Base-by-base conservation (phyloP, 2,888 invertebrate species). In the Pseudoips prasinana region DNA sequence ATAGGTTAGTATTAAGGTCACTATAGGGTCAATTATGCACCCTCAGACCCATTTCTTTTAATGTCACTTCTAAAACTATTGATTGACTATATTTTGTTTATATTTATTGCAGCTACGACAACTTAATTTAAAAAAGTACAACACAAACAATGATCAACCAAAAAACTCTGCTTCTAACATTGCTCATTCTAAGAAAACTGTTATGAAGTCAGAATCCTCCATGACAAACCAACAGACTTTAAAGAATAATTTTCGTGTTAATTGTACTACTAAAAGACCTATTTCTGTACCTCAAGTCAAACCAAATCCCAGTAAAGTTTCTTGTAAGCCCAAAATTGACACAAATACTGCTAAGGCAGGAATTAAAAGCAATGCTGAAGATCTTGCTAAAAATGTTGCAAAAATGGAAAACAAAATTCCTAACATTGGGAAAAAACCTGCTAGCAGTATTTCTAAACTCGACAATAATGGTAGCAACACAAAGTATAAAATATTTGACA, bases 51-150 rank as follows among this genome's bases (percentile, higher is more conserved):
- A n/a, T n/a, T n/a, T n/a, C n/a, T n/a, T n/a, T n/a, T n/a, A n/a
- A n/a, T n/a, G n/a, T n/a, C n/a, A n/a, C n/a, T n/a, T n/a, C n/a
- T n/a, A n/a, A n/a, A n/a, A n/a, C n/a, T n/a, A n/a, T n/a, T n/a
- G n/a, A n/a, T n/a, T n/a, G n/a, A n/a, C n/a, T n/a, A n/a, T n/a
- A n/a, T n/a, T n/a, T 14, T 24, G 17, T 23, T 11, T 29, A 32
- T 37, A 45, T 31, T 14, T 8, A 23, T 74, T 73, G 8, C 73
- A 87, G 86, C 43, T 87, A 6, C 46, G 80, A 9, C 74, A 85
- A 33, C 7, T 86, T 0, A 87, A 87, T 42, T 49, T 81, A 0
- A 78, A 82, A 20, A 86, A 84, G 35, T 86, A 85, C 25, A 64
- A 49, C 28, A 70, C 64, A 10, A 41, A 33, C 11, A 56, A 58